These are phyloP conservation scores for Lordiphosa stackelbergi DNA, from an alignment of 1,140 invertebrate genomes.

Conservation along the genomic window DNA sequence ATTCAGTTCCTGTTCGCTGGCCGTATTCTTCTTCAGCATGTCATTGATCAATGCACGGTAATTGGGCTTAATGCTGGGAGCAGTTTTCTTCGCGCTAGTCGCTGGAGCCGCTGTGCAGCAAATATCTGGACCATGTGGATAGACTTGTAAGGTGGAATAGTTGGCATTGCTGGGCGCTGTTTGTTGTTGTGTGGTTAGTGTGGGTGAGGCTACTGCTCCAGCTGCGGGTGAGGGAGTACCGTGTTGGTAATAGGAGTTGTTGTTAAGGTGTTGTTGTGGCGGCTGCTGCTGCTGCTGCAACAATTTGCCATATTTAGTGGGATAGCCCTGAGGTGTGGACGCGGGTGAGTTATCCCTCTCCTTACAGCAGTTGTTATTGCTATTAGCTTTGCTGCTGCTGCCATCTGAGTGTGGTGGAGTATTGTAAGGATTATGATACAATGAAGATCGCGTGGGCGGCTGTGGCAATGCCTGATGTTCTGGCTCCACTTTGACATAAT, in stretches of 20 bases:
- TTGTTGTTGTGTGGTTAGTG: conserved; percentile 27
- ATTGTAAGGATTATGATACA: conserved; percentile 68
- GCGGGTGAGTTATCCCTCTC: conserved; percentile 40
- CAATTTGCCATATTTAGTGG: conserved; percentile 63
- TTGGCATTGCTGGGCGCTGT: conserved; percentile 31
- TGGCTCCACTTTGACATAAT: conserved; percentile 41
- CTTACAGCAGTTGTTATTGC: conserved; percentile 10
- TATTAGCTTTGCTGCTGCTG: not conserved
- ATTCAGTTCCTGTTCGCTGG: conserved; percentile 70
- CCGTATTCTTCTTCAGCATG: conserved; percentile 58
- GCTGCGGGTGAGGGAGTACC: conserved; percentile 60
- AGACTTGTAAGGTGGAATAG: conserved; percentile 58
- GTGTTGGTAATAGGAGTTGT: conserved; percentile 52
- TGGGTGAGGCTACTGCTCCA: conserved; percentile 60
- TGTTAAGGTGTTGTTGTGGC: not conserved
- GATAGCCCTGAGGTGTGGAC: conserved; percentile 47
- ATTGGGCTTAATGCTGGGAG: conserved; percentile 51
- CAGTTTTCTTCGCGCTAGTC: conserved; percentile 27
- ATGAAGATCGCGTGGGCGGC: conserved; percentile 39
- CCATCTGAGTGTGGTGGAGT: conserved; percentile 23
- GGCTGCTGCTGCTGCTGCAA: conserved; percentile 41
- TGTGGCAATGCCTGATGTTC: conserved; percentile 33
- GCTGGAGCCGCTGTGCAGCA: conserved; percentile 26
- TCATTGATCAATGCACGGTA: conserved; percentile 69
- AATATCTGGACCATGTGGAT: conserved; percentile 61